phyloP scores from a whole-genome alignment of 2,797 vertebrate genomes.

The Enteromius treurensis region DNA sequence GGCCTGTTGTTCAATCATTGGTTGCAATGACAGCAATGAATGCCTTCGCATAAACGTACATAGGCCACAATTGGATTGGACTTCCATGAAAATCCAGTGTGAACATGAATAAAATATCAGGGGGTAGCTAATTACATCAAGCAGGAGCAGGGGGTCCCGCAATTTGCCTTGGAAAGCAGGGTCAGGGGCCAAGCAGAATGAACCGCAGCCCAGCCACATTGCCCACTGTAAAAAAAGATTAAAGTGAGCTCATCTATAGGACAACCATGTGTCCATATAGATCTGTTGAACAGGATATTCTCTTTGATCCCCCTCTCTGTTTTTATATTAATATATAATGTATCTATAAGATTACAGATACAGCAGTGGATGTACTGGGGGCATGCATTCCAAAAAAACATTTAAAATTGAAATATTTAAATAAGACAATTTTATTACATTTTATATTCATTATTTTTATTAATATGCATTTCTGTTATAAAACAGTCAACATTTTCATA shows the following conservation, averaged over 20 bases:
- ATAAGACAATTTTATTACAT: no score
- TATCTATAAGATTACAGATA: conserved; percentile 7
- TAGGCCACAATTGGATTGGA: conserved; percentile 52
- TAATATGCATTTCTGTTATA: no score
- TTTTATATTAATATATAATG: conserved; percentile 24
- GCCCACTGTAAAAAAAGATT: conserved; percentile 19
- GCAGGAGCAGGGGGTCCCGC: conserved; percentile 30
- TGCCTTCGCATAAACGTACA: conserved; percentile 57
- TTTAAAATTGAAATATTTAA: no score
- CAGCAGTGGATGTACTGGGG: not conserved
- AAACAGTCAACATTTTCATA: no score
- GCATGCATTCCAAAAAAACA: not conserved
- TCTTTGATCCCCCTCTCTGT: conserved; percentile 2
- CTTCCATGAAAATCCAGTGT: conserved; percentile 57
- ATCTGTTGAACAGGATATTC: conserved; percentile 18
- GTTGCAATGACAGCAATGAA: conserved; percentile 66
- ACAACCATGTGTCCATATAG: conserved; percentile 31
- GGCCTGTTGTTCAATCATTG: conserved; percentile 71
- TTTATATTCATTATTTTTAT: no score
- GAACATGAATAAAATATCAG: conserved; percentile 67
- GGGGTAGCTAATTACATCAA: conserved; percentile 56
- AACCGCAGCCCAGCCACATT: not conserved
- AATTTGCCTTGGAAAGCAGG: conserved; percentile 44
- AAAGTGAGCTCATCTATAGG: conserved; percentile 36
- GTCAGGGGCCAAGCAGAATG: conserved; percentile 28